These are phyloP conservation scores for Conops quadrifasciatus DNA, from an alignment of 2,888 invertebrate species.

Conservation along the genomic window DNA sequence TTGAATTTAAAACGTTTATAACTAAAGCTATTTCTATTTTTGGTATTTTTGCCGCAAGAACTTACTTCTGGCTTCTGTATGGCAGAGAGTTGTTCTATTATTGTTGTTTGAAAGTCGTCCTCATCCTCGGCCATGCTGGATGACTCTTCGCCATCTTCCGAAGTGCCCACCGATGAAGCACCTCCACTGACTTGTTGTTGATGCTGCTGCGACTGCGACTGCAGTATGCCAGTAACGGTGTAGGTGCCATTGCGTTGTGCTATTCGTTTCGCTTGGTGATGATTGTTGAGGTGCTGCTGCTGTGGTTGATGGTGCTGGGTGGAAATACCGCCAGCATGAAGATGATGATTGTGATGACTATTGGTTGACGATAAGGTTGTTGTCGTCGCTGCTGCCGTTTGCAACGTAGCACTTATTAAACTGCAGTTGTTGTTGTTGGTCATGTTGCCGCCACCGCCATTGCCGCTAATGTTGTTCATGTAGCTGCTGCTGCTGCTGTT, in stretches of 20 bases:
- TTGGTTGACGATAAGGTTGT: conserved; percentile 40
- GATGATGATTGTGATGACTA: conserved; percentile 30
- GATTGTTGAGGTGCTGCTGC: conserved; percentile 45
- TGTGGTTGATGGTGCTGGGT: conserved; percentile 31
- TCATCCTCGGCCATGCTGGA: conserved; percentile 80
- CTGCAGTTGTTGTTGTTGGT: conserved; percentile 45
- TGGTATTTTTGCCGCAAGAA: conserved; percentile 15
- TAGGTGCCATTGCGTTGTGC: conserved; percentile 47
- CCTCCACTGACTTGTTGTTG: conserved; percentile 59
- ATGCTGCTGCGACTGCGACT: conserved; percentile 29
- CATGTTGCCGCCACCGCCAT: conserved; percentile 30
- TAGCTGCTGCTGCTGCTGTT: conserved; percentile 32
- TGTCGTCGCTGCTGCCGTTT: conserved; percentile 33
- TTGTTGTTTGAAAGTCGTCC: conserved; percentile 74
- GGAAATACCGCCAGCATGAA: conserved; percentile 13
- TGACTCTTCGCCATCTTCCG: conserved; percentile 81
- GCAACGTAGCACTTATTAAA: conserved; percentile 2
- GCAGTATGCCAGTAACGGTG: conserved; percentile 7
- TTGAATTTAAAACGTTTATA: not conserved
- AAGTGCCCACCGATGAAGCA: conserved; percentile 71
- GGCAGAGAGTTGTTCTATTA: conserved; percentile 77
- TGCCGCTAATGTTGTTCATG: conserved; percentile 44
- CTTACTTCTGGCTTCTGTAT: conserved; percentile 78
- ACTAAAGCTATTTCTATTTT: conserved; percentile 19
- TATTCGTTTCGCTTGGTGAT: conserved; percentile 47